phyloP scores from a whole-genome alignment of 2,888 invertebrate genomes.

The Amphipoea lucens region DNA sequence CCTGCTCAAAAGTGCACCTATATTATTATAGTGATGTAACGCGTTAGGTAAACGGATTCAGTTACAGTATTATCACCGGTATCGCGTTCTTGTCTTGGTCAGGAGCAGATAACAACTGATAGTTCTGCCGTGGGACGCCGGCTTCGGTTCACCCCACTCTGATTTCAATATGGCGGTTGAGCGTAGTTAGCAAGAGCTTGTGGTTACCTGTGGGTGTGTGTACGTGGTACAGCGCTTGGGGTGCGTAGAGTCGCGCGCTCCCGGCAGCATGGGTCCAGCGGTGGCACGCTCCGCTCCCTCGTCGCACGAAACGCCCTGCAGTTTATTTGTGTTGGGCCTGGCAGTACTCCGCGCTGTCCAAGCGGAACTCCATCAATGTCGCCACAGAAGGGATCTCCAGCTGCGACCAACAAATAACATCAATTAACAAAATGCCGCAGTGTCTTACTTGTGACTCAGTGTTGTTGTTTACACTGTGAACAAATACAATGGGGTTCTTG shows the following conservation, averaged over 20 bases:
- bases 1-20: constrained; percentile 66
- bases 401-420: constrained; percentile 89
- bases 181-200: constrained; percentile 21
- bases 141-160: constrained; percentile 67
- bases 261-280: constrained; percentile 86
- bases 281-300: constrained; percentile 77
- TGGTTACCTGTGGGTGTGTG: constrained; percentile 82
- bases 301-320: constrained; percentile 79
- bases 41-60: constrained; percentile 65
- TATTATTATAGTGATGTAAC: constrained; percentile 67
- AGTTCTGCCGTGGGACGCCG: constrained; percentile 59
- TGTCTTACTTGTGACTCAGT: constrained; percentile 34
- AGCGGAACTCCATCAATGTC: constrained; percentile 99
- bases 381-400: constrained; percentile 96
- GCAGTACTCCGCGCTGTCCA: constrained; percentile 99
- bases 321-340: constrained; percentile 99
- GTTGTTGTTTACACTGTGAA: constrained; percentile 45
- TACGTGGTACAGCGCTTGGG: constrained; percentile 81
- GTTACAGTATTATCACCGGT: constrained; percentile 56
- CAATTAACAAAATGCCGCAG: constrained; percentile 43
- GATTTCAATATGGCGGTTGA: constrained; percentile 66
- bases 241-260: constrained; percentile 81
- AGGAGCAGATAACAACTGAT: constrained; percentile 78
- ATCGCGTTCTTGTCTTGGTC: constrained; percentile 76
- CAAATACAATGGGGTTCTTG: constrained; percentile 43